A percentile compares a stretch with the other conserved stretches of the same genome.
phyloP scores from a whole-genome alignment of 2,113 vertebrate genomes.

The Oreochromis aureus region DNA sequence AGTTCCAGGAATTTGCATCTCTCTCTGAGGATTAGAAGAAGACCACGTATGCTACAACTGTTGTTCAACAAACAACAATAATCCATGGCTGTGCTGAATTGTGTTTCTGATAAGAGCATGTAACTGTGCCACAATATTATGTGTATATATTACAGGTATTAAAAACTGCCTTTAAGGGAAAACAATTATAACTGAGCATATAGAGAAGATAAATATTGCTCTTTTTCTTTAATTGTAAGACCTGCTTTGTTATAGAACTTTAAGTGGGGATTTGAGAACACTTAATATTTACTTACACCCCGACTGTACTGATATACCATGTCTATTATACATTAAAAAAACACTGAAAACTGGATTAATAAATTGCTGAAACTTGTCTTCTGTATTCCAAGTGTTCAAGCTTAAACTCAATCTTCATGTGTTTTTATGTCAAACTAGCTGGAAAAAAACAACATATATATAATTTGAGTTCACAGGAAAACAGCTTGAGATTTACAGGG shows the following conservation, averaged over 20 bases:
- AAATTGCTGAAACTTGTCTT: background rate
- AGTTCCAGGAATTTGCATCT: background rate
- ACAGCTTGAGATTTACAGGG: conserved; percentile 33
- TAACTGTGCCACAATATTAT: background rate
- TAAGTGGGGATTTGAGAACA: background rate
- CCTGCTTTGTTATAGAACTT: background rate
- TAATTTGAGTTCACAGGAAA: background rate
- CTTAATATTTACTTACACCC: background rate
- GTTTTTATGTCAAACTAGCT: background rate
- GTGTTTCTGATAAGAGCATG: background rate
- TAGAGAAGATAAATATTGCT: background rate
- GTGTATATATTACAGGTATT: background rate
- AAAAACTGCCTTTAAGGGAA: background rate
- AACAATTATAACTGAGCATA: background rate
- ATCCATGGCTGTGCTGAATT: background rate
- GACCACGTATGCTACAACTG: background rate
- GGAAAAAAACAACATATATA: background rate
- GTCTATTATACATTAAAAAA: background rate
- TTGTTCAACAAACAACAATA: background rate
- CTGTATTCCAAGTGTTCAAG: background rate
- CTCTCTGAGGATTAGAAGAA: background rate
- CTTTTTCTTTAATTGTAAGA: background rate
- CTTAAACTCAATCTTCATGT: background rate
- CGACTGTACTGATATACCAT: background rate
- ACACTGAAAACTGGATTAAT: background rate